Conservation (phyloP, 2,888 invertebrate species). For the Lycia hirtaria region DNA sequence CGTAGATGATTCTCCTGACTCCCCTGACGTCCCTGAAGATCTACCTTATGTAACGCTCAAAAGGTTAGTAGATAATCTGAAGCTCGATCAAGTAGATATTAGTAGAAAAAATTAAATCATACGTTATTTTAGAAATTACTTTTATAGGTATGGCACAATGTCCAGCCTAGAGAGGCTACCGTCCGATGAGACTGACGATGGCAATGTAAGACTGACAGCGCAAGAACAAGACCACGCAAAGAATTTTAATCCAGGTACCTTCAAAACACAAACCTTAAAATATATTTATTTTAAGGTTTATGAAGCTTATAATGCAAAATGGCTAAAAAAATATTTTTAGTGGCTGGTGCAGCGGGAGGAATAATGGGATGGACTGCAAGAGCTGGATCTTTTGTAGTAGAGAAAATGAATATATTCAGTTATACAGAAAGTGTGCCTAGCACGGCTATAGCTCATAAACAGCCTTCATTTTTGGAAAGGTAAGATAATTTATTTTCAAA, state of each 20-base stretch:
- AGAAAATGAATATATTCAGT: constrained; percentile 89
- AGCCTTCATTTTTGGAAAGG: constrained; percentile 82
- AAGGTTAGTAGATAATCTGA: constrained; percentile 62
- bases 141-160: constrained; percentile 87
- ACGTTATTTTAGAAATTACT: constrained; percentile 41
- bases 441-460: constrained; percentile 75
- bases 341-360: constrained; percentile 75
- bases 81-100: background rate
- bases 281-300: background rate
- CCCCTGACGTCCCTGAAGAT: constrained; percentile 89
- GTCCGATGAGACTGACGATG: constrained; percentile 86
- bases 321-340: constrained; percentile 40
- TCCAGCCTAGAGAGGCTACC: constrained; percentile 89
- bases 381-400: constrained; percentile 92
- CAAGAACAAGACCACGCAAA: constrained; percentile 70
- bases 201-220: constrained; percentile 78
- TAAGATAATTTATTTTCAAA: constrained; percentile 39
- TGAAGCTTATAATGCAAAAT: background rate
- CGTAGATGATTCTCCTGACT: constrained; percentile 89
- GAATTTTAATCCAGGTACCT: constrained; percentile 63
- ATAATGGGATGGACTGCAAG: constrained; percentile 91
- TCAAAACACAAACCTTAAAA: background rate
- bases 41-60: constrained; percentile 90
- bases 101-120: constrained; percentile 21
- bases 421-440: constrained; percentile 79